phyloP scores from a whole-genome alignment of 2,797 vertebrate species.

The Spondyliosoma cantharus region DNA sequence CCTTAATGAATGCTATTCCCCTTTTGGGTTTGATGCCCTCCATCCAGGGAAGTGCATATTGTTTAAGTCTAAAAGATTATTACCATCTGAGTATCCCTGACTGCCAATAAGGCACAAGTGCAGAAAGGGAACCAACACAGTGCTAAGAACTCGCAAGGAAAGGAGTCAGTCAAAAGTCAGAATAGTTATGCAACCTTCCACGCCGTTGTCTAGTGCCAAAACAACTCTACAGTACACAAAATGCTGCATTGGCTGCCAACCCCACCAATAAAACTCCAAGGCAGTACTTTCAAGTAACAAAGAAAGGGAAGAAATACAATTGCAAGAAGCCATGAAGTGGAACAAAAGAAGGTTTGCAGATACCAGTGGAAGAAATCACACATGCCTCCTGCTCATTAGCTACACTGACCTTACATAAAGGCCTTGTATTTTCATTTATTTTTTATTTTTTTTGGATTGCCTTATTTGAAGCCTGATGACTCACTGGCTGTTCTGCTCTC shows the following conservation, averaged over 20 bases:
- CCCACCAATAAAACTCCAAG: slow-evolving; percentile 43
- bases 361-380: slow-evolving; percentile 35
- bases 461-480: slow-evolving; percentile 64
- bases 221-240: slow-evolving; percentile 37
- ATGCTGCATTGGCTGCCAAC: slow-evolving; percentile 40
- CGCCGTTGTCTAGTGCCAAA: slow-evolving; percentile 52
- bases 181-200: slow-evolving; percentile 53
- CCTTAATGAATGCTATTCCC: slow-evolving; percentile 25
- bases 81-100: slow-evolving; percentile 27
- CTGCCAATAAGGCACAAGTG: slow-evolving; percentile 51
- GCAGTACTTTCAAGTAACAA: slow-evolving; percentile 45
- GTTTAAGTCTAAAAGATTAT: slow-evolving; percentile 44
- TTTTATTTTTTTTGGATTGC: slow-evolving; percentile 54
- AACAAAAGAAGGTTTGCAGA: slow-evolving; percentile 47
- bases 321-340: slow-evolving; percentile 19
- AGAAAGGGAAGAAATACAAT: slow-evolving; percentile 19
- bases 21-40: slow-evolving; percentile 34
- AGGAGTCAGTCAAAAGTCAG: slow-evolving; percentile 53
- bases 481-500: slow-evolving; percentile 70
- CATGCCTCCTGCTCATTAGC: slow-evolving; percentile 39
- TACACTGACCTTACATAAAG: slow-evolving; percentile 47
- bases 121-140: slow-evolving; percentile 33
- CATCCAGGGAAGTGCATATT: slow-evolving; percentile 22
- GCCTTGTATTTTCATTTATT: slow-evolving; percentile 57
- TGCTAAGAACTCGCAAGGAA: slow-evolving; percentile 38